Base-by-base conservation (phyloP, 2,797 vertebrate genomes). In the Urocyon cinereoargenteus region DNA sequence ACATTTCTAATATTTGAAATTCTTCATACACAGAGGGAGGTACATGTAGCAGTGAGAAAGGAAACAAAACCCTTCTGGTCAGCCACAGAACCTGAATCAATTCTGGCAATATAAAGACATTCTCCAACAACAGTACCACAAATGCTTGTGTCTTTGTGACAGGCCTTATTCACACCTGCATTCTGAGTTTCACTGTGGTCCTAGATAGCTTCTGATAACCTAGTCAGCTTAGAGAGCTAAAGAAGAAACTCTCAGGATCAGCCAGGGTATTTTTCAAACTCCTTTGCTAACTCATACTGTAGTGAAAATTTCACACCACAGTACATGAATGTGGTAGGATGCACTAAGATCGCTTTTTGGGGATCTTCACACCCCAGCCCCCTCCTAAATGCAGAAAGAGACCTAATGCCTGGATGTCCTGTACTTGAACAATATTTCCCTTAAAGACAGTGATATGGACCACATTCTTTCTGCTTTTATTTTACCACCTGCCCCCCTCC, bases 1-100 rank as follows among this genome's bases (percentile, higher is more conserved):
- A 64, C 14, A 87, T 75, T 92, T 92, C 28, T 73, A 87, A 86
- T 64, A 66, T 36, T 73, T 66, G 90, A 10, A 62, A 73, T 92
- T 84, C 18, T 34, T 62, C 53, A 14, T 55, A 62, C 51, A 28
- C 9, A 4, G 8, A 88, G 28, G n/a, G 55, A 85, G 62, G 59
- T 36, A 55, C 0, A 1, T 45, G 6, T 1, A 78, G 16, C 26
- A 72, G 26, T 61, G 28, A 85, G 21, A 85, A 31, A 84, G 19
- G 26, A 70, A 77, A 77, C 40, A 36, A 51, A 59, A 55, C 24
- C 26, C 62, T 82, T 13, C 70, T 2, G 21, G 51, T 45, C 8
- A 61, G 36, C 61, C 31, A 73, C 45, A 78, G 26, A 77, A 61
- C 21, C 78, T 18, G 61, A 87, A 40, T 51, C 28, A 68, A 19